Conservation (phyloP, 1,140 invertebrate species). For the Zophobas morio region DNA sequence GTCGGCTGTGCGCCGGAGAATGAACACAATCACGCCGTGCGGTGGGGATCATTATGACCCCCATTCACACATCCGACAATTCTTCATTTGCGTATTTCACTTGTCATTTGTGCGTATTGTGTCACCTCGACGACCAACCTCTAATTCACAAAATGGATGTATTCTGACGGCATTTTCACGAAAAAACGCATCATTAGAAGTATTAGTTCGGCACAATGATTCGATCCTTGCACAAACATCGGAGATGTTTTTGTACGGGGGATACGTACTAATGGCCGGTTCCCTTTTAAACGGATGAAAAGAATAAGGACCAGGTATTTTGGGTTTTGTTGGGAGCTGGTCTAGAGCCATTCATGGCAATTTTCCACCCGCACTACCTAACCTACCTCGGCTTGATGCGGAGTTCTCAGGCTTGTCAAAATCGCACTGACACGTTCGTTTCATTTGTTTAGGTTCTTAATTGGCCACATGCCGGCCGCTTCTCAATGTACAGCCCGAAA, state of each 20-base stretch:
- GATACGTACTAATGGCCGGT: slow-evolving; percentile 16
- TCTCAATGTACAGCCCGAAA: slow-evolving; percentile 1
- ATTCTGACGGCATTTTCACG: slow-evolving; percentile 28
- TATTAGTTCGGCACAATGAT: slow-evolving; percentile 38
- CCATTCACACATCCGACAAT: slow-evolving; percentile 68
- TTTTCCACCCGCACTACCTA: slow-evolving; percentile 13
- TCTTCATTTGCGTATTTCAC: slow-evolving; percentile 73
- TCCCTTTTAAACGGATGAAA: slow-evolving; percentile 19
- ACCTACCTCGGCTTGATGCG: slow-evolving; percentile 5
- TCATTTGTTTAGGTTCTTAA: slow-evolving; percentile 43
- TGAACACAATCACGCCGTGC: slow-evolving; percentile 63
- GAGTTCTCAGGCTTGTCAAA: slow-evolving; percentile 46
- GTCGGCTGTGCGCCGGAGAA: slow-evolving; percentile 48
- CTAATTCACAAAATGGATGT: slow-evolving; percentile 45
- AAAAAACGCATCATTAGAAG: slow-evolving; percentile 44
- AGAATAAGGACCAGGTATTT: slow-evolving; percentile 41
- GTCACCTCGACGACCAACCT: slow-evolving; percentile 57
- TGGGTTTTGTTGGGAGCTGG: slow-evolving; percentile 40
- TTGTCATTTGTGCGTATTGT: slow-evolving; percentile 70
- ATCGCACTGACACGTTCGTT: slow-evolving; percentile 40
- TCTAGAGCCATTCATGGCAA: slow-evolving; percentile 42
- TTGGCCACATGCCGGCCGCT: slow-evolving; percentile 42
- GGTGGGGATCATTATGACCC: slow-evolving; percentile 65
- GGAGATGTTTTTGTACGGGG: slow-evolving; percentile 22
- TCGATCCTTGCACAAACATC: slow-evolving; percentile 19